Conservation (phyloP, 2,888 invertebrate genomes). For the Drosophila formosana region DNA sequence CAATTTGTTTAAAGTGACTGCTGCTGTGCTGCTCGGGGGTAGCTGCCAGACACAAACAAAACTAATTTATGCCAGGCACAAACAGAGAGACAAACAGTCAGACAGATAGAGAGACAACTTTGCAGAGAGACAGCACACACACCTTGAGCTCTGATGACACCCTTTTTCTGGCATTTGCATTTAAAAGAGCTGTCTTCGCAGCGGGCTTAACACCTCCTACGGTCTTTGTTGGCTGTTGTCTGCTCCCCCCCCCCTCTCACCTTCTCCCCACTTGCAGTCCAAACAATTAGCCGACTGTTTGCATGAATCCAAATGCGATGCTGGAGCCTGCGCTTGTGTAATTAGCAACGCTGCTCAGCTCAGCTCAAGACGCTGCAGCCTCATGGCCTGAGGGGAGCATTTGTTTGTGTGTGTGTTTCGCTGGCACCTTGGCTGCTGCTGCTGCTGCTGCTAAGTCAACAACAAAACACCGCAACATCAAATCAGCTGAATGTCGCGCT, state of each 20-base stretch:
- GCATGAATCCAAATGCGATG: conserved; percentile 56
- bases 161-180: conserved; percentile 65
- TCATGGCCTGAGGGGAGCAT: conserved; percentile 15
- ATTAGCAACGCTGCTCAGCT: conserved; percentile 63
- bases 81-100: conserved; percentile 21
- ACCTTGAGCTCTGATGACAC: conserved; percentile 45
- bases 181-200: conserved; percentile 69
- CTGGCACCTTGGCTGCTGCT: conserved; percentile 52
- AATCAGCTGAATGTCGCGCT: conserved; percentile 40
- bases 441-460: conserved; percentile 47
- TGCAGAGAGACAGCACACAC: conserved; percentile 15
- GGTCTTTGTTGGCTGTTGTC: conserved; percentile 3
- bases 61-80: conserved; percentile 70
- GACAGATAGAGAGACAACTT: conserved; percentile 26
- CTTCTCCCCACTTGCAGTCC: conserved; percentile 18
- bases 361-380: conserved; percentile 15
- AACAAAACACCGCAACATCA: conserved; percentile 43
- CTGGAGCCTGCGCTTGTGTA: conserved; percentile 64
- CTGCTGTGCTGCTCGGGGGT: conserved; percentile 34
- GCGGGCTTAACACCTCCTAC: conserved; percentile 56
- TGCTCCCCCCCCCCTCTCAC: not conserved
- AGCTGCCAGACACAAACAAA: conserved; percentile 66
- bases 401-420: conserved; percentile 44
- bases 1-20: conserved; percentile 71
- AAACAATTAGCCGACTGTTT: conserved; percentile 75